Conservation (phyloP, 2,888 invertebrate genomes). For the Dicroscelio sp. region DNA sequence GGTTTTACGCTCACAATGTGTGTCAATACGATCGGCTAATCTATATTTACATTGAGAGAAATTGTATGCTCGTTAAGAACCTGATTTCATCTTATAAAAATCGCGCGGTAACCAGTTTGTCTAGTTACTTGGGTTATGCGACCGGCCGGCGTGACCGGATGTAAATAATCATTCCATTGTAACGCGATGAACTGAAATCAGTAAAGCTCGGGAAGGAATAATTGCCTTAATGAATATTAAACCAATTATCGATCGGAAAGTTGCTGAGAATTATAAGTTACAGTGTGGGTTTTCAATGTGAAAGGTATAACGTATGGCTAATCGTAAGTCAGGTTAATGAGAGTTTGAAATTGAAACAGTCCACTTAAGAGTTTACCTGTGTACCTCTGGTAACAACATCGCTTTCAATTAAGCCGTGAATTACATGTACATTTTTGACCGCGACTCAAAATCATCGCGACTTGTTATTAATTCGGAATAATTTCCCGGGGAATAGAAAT, state of each 20-base stretch:
- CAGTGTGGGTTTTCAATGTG: conserved; percentile 54
- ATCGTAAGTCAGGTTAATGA: conserved; percentile 57
- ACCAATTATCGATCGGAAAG: conserved; percentile 58
- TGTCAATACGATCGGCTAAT: conserved; percentile 61
- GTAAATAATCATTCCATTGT: conserved; percentile 64
- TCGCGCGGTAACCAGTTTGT: conserved; percentile 58
- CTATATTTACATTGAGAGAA: conserved; percentile 71
- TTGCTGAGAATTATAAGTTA: conserved; percentile 42
- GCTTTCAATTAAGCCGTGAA: not conserved
- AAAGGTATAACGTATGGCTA: conserved; percentile 56
- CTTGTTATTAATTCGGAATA: not conserved
- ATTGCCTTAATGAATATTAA: conserved; percentile 47
- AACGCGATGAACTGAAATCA: conserved; percentile 43
- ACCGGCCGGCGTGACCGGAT: conserved; percentile 57
- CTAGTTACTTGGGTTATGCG: conserved; percentile 46
- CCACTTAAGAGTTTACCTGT: conserved; percentile 25
- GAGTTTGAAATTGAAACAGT: conserved; percentile 47
- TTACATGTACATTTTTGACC: not conserved
- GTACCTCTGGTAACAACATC: not conserved
- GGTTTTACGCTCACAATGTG: conserved; percentile 49
- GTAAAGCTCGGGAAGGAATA: conserved; percentile 30
- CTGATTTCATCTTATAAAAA: conserved; percentile 48
- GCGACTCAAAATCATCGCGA: too few relatives aligned
- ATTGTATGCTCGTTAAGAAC: conserved; percentile 57
- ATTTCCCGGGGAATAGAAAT: not conserved